Base-by-base conservation (phyloP, 1,140 invertebrate genomes). In the Bombus pascuorum region DNA sequence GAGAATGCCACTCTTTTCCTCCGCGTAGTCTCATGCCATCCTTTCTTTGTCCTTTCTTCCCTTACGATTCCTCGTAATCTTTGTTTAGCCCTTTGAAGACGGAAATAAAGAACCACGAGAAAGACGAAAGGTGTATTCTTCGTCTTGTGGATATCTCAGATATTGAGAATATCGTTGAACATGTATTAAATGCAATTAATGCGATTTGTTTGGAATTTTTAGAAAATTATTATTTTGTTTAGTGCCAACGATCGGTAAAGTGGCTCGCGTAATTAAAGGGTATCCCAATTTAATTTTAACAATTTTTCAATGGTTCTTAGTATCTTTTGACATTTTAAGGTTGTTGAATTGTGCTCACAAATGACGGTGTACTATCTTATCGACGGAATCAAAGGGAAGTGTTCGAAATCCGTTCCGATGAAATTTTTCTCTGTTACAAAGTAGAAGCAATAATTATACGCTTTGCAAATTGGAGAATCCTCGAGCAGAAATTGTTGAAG, bases 1-100 rank as follows among this genome's bases (percentile, higher is more conserved):
- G 22, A 42, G 53, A 65, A 68, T 37, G 62, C 62, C 73, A 83
- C 34, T 76, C 66, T 75, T 44, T 39, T n/a, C 18, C n/a, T 18
- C n/a, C 44, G 25, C 44, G 25, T 47, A 22, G 28, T 18, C 12
- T 12, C 6, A 3, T 42, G 2, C 13, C 28, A 71, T 28, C 0
- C 12, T 34, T 34, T 22, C 22, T n/a, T 32, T n/a, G 25, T 73
- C 42, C 44, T 39, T 70, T 70, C 9, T n/a, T 42, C 25, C 39
- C 3, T 44, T 73, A 1, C n/a, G 13, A 32, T 73, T 73, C 0
- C 5, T 39, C 13, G 8, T n/a, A 42, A 25, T 4, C 39, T 22
- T 72, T 72, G 13, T 70, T 66, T 66, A 22, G 47, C 18, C 47
- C 1, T 53, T 53, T 53, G 47, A 53, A 53, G 18, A 53, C 47